Conservation (phyloP, 2,888 invertebrate genomes). For the Orgyia antiqua region DNA sequence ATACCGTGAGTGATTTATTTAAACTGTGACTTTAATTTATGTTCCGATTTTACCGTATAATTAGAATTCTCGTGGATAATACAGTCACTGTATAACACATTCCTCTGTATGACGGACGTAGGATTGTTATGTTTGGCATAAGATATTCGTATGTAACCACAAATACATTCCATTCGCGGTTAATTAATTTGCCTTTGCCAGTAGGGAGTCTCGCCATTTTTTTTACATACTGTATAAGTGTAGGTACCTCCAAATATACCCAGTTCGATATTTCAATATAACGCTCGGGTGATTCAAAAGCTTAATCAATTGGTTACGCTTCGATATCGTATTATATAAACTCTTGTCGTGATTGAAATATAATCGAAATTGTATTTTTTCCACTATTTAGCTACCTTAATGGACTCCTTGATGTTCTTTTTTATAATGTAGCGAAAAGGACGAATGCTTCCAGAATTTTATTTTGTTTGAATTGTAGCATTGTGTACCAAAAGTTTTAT, state of each 20-base stretch:
- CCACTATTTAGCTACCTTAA: conserved; percentile 16
- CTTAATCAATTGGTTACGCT: conserved; percentile 52
- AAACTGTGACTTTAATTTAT: conserved; percentile 34
- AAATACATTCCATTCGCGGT: conserved; percentile 25
- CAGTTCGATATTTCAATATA: conserved; percentile 45
- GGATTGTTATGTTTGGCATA: conserved; percentile 23
- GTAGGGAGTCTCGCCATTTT: conserved; percentile 19
- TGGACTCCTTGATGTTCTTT: conserved; percentile 18
- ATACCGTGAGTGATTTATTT: conserved; percentile 37
- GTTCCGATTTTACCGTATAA: conserved; percentile 34
- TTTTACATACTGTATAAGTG: conserved; percentile 21
- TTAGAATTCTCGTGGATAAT: conserved; percentile 25
- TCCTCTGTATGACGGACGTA: not conserved
- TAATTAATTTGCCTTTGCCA: conserved; percentile 46
- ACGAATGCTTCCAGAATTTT: conserved; percentile 13
- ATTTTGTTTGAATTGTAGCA: conserved; percentile 16
- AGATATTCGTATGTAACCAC: no score
- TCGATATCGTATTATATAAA: conserved; percentile 35
- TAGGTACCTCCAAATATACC: no score
- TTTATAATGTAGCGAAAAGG: conserved; percentile 14
- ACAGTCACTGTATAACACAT: conserved; percentile 24
- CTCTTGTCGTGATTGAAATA: conserved; percentile 37
- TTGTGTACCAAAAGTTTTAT: conserved; percentile 36
- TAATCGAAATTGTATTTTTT: conserved; percentile 33
- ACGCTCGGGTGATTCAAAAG: conserved; percentile 39